Conservation (phyloP, 2,797 vertebrate genomes). For the Periparus ater region DNA sequence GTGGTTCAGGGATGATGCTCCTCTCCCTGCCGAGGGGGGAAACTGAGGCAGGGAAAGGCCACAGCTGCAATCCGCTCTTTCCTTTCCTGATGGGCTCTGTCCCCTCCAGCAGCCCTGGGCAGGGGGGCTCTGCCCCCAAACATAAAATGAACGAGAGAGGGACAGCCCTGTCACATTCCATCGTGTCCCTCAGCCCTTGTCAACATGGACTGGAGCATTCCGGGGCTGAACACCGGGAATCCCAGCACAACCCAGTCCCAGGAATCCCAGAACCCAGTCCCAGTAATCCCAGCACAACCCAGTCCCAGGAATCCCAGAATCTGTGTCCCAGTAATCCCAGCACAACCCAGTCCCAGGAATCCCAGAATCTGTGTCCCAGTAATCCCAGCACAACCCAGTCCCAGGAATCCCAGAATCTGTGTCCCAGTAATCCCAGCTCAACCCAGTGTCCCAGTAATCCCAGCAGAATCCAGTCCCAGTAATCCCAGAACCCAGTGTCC, state of each 20-base stretch:
- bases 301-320: not conserved
- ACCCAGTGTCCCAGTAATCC: not conserved
- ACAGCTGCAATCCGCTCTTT: not conserved
- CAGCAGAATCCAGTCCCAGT: not conserved
- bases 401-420: too few relatives aligned
- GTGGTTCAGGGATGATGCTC: not conserved
- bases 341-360: too few relatives aligned
- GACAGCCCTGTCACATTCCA: too few relatives aligned
- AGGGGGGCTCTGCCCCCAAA: rapidly evolving
- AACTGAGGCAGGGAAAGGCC: not conserved
- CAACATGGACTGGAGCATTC: not conserved
- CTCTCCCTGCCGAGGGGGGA: not conserved
- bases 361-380: too few relatives aligned
- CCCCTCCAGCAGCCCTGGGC: not conserved
- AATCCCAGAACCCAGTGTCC: not conserved
- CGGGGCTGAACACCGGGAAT: rapidly evolving
- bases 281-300: not conserved
- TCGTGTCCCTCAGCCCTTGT: not conserved
- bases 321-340: not conserved
- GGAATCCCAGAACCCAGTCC: not conserved
- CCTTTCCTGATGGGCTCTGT: not conserved
- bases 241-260: not conserved
- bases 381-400: too few relatives aligned
- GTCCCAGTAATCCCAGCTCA: not conserved
- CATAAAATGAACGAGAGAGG: not conserved